Base-by-base conservation (phyloP, 2,797 vertebrate genomes). In the Chromobotia macracanthus region DNA sequence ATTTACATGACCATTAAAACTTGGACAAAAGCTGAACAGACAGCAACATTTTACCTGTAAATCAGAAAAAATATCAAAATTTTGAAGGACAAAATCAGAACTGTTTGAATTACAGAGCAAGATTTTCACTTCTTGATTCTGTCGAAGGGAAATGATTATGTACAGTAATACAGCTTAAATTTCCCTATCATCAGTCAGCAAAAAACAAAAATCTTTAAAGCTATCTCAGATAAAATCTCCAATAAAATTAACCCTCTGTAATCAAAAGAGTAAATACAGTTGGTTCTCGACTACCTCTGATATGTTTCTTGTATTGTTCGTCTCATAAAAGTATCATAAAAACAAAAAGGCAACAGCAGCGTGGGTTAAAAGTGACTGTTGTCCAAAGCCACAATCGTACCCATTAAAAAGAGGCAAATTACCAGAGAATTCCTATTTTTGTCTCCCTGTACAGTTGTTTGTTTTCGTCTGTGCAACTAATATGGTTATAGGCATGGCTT, bases 311-410 rank as follows among this genome's bases (percentile, higher is more conserved):
- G 87, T 87, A 90, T 76, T 84, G 69, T 84, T 82, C 86, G 84
- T 87, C 85, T 87, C 82, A 70, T 87, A 90, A 88, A 91, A 92
- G 67, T 88, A 89, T 74, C 5, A 87, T 89, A 78, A 93, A 93
- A 91, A 64, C 85, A 84, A 92, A 35, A 94, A 93, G 93, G 93
- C 92, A 94, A 92, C 91, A 91, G 89, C 91, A 91, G 90, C 90
- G 89, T 87, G 88, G 77, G 89, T 90, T 89, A 89, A 91, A 90
- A 88, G 88, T 91, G 88, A 90, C 91, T 90, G 87, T 92, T 89
- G 86, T 91, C 87, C 79, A 82, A 84, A 87, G 78, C 87, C 89
- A 89, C 85, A 83, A 84, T 86, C 70, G 82, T 70, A 84, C 82
- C 72, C 84, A 77, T 61, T 64, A 84, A 81, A 79, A 86, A 69